Evolutionary conservation across 2,888 invertebrate genomes (phyloP).

Genomic region (Chaitophorus viminalis): DNA sequence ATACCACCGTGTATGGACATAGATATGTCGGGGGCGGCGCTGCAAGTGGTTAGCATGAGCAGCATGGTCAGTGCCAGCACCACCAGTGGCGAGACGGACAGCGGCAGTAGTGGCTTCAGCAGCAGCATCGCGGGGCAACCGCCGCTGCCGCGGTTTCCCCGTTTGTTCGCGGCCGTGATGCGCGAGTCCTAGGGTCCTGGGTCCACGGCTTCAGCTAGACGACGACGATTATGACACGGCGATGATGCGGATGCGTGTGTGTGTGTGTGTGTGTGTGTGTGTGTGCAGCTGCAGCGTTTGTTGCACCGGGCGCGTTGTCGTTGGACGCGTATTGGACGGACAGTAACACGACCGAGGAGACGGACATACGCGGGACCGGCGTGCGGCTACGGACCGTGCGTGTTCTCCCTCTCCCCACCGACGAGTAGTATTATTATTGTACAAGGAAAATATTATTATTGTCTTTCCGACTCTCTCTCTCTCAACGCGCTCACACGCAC

Average conservation of each 20-base stretch:
- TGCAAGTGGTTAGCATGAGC: neutral
- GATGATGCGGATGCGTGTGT: neutral
- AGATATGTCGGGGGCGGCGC: slow-evolving; percentile 49
- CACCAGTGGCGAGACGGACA: neutral
- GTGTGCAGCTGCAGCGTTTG: neutral
- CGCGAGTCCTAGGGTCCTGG: neutral
- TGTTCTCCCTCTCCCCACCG: slow-evolving; percentile 24
- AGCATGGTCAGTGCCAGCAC: neutral
- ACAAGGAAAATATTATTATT: slow-evolving; percentile 41
- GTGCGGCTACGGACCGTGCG: neutral
- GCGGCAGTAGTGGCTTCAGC: neutral
- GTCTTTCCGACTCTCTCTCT: neutral
- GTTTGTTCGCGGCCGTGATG: slow-evolving; percentile 10
- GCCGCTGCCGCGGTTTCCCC: neutral
- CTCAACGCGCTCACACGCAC: neutral
- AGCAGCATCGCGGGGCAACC: slow-evolving; percentile 14
- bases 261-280: neutral
- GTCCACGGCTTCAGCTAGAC: neutral
- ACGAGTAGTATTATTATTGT: neutral
- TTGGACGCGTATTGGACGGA: neutral
- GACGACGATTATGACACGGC: neutral
- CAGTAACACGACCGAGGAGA: neutral
- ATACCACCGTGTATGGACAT: slow-evolving; percentile 53
- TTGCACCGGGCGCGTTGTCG: neutral
- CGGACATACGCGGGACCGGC: neutral